Evolutionary conservation across 2,888 invertebrate species (phyloP).

Genomic region (Pandemis corylana): DNA sequence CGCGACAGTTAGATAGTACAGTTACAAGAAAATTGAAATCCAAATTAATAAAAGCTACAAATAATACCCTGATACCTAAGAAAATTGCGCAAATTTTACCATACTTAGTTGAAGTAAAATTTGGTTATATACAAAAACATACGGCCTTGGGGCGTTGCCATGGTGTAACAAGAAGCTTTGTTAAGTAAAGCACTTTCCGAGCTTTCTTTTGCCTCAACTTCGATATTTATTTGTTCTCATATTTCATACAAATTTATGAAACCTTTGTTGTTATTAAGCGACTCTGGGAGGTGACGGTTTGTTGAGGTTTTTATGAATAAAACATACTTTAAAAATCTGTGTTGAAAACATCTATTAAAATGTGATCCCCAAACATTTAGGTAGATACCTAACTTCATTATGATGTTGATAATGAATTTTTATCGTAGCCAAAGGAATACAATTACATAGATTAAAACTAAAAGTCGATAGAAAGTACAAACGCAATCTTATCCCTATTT

Average conservation of each 20-base stretch:
- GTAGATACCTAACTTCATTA: too few relatives aligned
- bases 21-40: too few relatives aligned
- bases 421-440: too few relatives aligned
- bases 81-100: background rate
- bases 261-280: background rate
- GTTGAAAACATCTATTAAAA: too few relatives aligned
- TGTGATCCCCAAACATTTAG: too few relatives aligned
- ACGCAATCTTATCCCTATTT: too few relatives aligned
- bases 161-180: conserved; percentile 29
- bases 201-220: conserved; percentile 11
- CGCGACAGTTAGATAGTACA: too few relatives aligned
- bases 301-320: background rate
- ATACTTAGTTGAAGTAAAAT: background rate
- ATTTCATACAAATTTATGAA: conserved; percentile 28
- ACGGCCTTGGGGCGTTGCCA: conserved; percentile 7
- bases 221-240: conserved; percentile 26
- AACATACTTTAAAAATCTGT: too few relatives aligned
- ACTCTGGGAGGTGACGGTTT: background rate
- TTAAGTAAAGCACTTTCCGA: conserved; percentile 21
- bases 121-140: background rate
- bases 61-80: background rate
- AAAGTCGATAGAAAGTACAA: too few relatives aligned
- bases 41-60: background rate
- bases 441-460: too few relatives aligned
- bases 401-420: too few relatives aligned